phyloP scores from a whole-genome alignment of 2,888 invertebrate genomes.

The Aleiodes leptofemur region DNA sequence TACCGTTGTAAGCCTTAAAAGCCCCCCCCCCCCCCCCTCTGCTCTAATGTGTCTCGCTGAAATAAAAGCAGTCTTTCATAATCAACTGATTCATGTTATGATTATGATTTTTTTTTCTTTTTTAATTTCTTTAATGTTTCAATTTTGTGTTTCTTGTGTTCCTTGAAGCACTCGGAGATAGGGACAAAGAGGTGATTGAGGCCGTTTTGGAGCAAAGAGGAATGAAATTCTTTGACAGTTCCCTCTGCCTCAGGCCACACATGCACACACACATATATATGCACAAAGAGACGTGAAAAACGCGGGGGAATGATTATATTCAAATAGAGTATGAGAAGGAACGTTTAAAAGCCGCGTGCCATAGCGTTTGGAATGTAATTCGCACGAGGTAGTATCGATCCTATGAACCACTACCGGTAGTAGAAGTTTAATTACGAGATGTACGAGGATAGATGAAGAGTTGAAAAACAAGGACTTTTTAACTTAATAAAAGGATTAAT shows the following conservation, averaged over 20 bases:
- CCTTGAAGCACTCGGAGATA: background rate
- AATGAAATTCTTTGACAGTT: background rate
- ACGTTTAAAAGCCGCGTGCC: conserved; percentile 33
- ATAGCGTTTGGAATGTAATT: conserved; percentile 42
- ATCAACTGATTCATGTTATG: background rate
- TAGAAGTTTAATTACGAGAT: conserved; percentile 39
- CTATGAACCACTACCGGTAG: background rate
- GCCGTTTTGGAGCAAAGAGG: background rate
- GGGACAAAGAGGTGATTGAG: background rate
- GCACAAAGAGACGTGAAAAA: background rate
- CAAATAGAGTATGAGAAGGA: conserved; percentile 3
- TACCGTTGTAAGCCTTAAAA: conserved; percentile 29
- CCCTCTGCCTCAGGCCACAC: background rate
- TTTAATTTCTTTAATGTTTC: background rate
- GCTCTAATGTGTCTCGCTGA: background rate
- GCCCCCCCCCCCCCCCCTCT: background rate
- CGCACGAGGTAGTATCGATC: conserved; percentile 42
- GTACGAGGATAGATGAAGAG: conserved; percentile 3
- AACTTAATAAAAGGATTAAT: background rate
- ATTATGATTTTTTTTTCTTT: background rate
- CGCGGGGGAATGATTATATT: conserved; percentile 16
- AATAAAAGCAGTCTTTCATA: background rate
- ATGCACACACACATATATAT: too few species aligned
- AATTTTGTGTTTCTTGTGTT: background rate
- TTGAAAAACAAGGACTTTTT: background rate